Evolutionary conservation across 2,888 invertebrate species (phyloP), one percentile per base, ranked within the genome.

Genomic region (Cabera pusaria): DNA sequence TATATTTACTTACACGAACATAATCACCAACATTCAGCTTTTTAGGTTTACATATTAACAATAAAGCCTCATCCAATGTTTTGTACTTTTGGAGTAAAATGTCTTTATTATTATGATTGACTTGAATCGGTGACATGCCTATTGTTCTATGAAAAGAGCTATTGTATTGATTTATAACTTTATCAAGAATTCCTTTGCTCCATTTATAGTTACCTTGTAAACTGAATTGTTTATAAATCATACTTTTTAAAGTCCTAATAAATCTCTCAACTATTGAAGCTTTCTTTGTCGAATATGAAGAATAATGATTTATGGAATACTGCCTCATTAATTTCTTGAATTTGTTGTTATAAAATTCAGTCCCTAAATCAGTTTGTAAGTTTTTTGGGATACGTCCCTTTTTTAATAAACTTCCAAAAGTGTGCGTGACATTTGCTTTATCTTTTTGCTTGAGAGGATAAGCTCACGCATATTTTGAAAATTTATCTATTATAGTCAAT

Each of bases 241-340:
- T 31, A 22, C 4, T n/a, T 5, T 31, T 31, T 16, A 21, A 6
- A 4, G 31, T 31, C 9, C 31, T 21, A 2, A 31, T 31, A 1
- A 31, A 8, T 16, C 20, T 54, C 56, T 26, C 56, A 42, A 19
- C 59, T 38, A 14, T 31, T 6, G 31, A 31, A 20, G 28, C 43
- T 49, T 26, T 43, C 8, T 19, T 29, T 17, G 10, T 12, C 35
- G 28, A 22, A 27, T 26, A 19, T 2, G 31, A 22, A 9, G 31
- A 31, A n/a, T 22, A 31, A 10, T 31, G 31, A 16, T 31, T 31
- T 1, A 31, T 31, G 1, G 16, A 9, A 10, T 22, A 22, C 2
- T 14, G 14, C 4, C 9, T 5, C 9, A 31, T 8, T n/a, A 31
- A 7, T 1, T 4, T 8, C 7, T 16, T 16, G n/a, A 31, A 22